Evolutionary conservation across 2,113 vertebrate species (phyloP), one percentile per base, ranked within the genome.

Genomic region (Falcunculus frontatus): DNA sequence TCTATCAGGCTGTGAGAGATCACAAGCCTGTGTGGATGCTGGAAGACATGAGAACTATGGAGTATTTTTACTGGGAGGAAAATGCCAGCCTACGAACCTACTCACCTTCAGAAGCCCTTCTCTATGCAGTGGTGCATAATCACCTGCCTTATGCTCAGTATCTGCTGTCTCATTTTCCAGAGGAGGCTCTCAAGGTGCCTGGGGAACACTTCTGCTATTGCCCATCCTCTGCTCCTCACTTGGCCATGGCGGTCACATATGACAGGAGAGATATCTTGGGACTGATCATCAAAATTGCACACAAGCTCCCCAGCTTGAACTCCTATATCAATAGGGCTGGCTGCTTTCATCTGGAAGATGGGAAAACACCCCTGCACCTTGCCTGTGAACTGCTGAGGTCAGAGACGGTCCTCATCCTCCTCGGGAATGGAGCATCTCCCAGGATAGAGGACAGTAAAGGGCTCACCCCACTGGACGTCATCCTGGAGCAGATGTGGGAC

Each of bases 1-100:
- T 99, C 97, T 99, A 99, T 94, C 98, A 98, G 95, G 98, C 99
- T 29, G 98, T 99, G 77, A 97, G 99, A 78, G 98, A 99, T 96
- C 98, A 98, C 93, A 98, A 98, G 67, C 99, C 98, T 21, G 98
- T 99, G 30, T 99, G 99, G 99, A 98, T 98, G 98, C 96, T 99
- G 92, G 99, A 99, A 97, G 99, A 99, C 91, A 99, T 99, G 98
- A 98, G 98, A 95, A 99, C 98, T 22, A 99, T 99, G 98, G 98
- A 99, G 75, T 97, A 98, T 46, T 98, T 99, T 62, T 98, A 98
- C 93, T 98, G 98, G 97, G 98, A 99, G 67, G 98, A 98, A 69
- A 98, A 98, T 84, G 95, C 97, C 52, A 94, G 95, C 87, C 96
- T 97, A 87, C 96, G 98, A 82, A 98, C 96, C 8, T 99, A 99